phyloP scores from a whole-genome alignment of 2,888 invertebrate genomes.

The Enchytraeus crypticus region DNA sequence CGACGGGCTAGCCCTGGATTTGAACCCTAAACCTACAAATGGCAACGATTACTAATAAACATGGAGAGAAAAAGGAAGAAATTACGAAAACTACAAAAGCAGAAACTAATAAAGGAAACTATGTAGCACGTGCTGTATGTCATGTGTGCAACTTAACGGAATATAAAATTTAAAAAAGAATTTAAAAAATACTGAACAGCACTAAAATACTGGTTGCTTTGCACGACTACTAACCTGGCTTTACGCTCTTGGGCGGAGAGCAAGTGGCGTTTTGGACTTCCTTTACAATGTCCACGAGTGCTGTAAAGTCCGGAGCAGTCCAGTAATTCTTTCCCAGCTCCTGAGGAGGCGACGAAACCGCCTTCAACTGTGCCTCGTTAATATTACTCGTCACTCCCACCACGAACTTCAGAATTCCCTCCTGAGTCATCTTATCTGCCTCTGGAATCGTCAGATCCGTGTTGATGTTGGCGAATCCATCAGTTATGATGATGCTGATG shows the following conservation, averaged over 20 bases:
- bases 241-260: conserved; percentile 2
- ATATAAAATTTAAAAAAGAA: too few species aligned
- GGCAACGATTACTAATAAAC: too few species aligned
- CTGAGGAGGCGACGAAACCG: conserved; percentile 14
- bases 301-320: conserved; percentile 12
- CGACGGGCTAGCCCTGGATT: too few species aligned
- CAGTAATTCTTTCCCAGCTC: conserved; percentile 9
- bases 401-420: conserved; percentile 6
- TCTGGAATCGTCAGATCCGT: conserved; percentile 35
- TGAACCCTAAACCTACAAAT: too few species aligned
- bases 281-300: background rate
- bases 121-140: too few species aligned
- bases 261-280: conserved; percentile 12
- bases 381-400: conserved; percentile 13
- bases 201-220: too few species aligned
- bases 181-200: too few species aligned
- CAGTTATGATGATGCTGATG: conserved; percentile 36
- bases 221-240: conserved; percentile 2
- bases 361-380: conserved; percentile 5
- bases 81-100: too few species aligned
- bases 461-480: conserved; percentile 38
- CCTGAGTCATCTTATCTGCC: conserved; percentile 21
- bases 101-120: too few species aligned
- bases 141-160: too few species aligned
- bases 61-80: too few species aligned